phyloP scores from a whole-genome alignment of 1,140 invertebrate genomes.

The Pogonomyrmex barbatus region DNA sequence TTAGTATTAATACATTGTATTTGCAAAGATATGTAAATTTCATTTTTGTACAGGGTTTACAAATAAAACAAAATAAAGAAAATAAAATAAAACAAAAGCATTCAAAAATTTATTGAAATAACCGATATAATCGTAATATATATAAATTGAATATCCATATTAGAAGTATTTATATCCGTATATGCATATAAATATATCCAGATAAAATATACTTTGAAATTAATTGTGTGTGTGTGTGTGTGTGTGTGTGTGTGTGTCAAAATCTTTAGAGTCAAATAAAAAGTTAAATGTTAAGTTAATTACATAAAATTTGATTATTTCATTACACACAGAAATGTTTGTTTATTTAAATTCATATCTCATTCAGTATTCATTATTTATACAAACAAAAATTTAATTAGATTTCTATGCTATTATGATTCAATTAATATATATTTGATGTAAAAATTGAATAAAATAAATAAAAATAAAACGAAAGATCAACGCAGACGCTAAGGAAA shows the following conservation, averaged over 20 bases:
- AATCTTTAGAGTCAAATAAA: too few relatives aligned
- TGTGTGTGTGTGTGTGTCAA: too few relatives aligned
- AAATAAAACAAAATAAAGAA: not conserved
- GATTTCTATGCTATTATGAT: not conserved
- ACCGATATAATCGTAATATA: not conserved
- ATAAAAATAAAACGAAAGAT: not conserved
- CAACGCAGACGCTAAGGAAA: conserved; percentile 26
- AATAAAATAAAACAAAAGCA: not conserved
- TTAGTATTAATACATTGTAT: conserved; percentile 44
- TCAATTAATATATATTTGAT: not conserved
- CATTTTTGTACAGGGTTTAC: conserved; percentile 1
- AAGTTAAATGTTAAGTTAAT: too few relatives aligned
- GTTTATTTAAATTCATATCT: not conserved
- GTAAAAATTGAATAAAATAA: not conserved
- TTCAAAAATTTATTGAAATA: not conserved
- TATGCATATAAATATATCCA: conserved; percentile 1
- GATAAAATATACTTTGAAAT: not conserved
- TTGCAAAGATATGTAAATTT: conserved; percentile 54
- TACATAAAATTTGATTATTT: too few relatives aligned
- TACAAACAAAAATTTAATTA: not conserved
- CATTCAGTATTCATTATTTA: not conserved
- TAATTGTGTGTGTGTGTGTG: not conserved
- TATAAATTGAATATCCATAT: not conserved
- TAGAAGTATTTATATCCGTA: not conserved
- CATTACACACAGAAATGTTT: not conserved